Conservation (phyloP, 2,888 invertebrate species). For the Clunio marinus region DNA sequence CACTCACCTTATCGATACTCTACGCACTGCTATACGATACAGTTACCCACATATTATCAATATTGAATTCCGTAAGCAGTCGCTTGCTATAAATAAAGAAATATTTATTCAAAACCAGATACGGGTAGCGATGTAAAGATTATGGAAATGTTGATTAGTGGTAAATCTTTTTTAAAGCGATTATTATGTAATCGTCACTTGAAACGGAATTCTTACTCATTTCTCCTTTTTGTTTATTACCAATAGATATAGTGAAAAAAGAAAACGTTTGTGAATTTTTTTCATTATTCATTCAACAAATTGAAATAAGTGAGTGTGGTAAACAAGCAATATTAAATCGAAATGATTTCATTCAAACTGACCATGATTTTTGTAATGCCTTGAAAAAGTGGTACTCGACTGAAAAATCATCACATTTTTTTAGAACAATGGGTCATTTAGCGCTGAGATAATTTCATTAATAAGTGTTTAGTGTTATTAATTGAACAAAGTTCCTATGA, state of each 20-base stretch:
- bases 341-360: no score
- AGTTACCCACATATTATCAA: slow-evolving; percentile 32
- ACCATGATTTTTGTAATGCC: slow-evolving; percentile 25
- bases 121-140: neutral
- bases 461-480: no score
- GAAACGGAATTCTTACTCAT: slow-evolving; percentile 26
- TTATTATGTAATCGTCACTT: slow-evolving; percentile 35
- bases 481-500: neutral
- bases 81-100: neutral
- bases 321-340: neutral
- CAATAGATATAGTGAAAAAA: neutral
- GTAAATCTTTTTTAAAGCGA: neutral
- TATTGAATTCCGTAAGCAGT: no score
- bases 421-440: slow-evolving; percentile 11
- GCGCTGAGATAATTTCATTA: no score
- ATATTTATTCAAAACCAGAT: neutral
- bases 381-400: neutral
- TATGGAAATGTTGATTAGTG: neutral
- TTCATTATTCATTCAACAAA: neutral
- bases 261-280: neutral
- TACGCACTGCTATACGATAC: slow-evolving; percentile 20
- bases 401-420: no score
- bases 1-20: slow-evolving; percentile 4
- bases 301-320: no score
- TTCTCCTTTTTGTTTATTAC: neutral